phyloP scores from a whole-genome alignment of 2,113 vertebrate species.

The Sorex fumeus region DNA sequence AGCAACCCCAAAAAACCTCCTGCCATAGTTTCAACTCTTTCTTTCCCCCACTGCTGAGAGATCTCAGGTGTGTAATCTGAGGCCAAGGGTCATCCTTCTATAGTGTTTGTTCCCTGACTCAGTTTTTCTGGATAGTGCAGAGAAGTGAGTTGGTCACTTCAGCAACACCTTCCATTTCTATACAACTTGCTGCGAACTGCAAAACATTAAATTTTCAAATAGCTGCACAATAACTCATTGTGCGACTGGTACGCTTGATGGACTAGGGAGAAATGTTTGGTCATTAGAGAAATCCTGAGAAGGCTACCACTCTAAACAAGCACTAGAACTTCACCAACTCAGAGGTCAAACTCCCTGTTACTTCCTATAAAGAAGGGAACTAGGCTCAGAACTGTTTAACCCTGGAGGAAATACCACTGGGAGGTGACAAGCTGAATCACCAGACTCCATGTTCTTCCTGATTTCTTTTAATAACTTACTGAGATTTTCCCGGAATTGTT shows the following conservation, averaged over 20 bases:
- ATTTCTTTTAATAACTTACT: slow-evolving; percentile 54
- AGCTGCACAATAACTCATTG: no score
- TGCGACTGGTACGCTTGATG: not conserved
- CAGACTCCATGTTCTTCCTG: slow-evolving; percentile 22
- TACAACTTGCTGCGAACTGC: no score
- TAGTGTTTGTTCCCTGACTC: no score
- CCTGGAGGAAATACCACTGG: not conserved
- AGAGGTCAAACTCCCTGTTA: slow-evolving; percentile 6
- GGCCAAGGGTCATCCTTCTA: no score
- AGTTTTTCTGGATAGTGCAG: no score
- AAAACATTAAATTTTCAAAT: no score
- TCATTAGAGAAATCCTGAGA: not conserved
- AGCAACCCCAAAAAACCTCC: no score
- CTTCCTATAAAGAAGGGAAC: slow-evolving; percentile 20
- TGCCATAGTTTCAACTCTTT: no score
- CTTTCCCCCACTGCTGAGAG: no score
- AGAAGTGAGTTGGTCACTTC: no score
- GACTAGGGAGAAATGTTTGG: not conserved
- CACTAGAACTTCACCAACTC: slow-evolving; percentile 7
- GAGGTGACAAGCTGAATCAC: slow-evolving; percentile 58
- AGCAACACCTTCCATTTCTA: no score
- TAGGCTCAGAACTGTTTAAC: slow-evolving; percentile 23
- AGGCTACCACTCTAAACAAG: not conserved
- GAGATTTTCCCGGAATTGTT: slow-evolving; percentile 66
- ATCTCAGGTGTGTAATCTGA: no score